Conservation (phyloP, 2,113 vertebrate species). For the Egretta garzetta region DNA sequence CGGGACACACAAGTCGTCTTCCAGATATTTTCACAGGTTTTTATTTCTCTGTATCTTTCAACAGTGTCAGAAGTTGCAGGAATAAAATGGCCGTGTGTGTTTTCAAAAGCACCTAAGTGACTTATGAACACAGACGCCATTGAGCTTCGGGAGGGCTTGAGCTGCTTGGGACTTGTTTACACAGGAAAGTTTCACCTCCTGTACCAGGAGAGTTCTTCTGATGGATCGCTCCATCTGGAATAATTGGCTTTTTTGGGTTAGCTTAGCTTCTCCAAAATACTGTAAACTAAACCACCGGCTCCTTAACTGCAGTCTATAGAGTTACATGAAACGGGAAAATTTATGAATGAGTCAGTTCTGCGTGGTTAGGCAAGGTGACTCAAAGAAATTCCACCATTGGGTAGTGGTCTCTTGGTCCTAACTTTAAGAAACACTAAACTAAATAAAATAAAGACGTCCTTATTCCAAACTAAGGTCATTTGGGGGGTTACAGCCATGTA, state of each 20-base stretch:
- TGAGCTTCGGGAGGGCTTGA: neutral
- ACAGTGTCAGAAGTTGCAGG: neutral
- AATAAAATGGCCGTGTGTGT: neutral
- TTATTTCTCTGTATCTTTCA: neutral
- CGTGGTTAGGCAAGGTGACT: constrained; percentile 13
- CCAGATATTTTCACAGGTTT: neutral
- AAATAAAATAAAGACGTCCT: constrained; percentile 27
- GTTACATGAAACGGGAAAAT: constrained; percentile 10
- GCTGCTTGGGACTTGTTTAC: neutral
- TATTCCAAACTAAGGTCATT: constrained; percentile 17
- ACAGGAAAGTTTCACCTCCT: neutral
- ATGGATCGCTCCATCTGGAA: neutral
- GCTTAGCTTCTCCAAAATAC: neutral
- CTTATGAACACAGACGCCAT: neutral
- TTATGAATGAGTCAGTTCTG: constrained; percentile 30
- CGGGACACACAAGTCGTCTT: neutral
- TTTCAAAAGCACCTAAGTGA: neutral
- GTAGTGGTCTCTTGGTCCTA: neutral
- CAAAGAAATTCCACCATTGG: neutral
- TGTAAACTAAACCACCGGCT: constrained; percentile 15
- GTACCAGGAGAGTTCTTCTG: neutral
- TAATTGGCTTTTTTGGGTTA: neutral
- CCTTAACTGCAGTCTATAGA: neutral
- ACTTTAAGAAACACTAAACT: neutral
- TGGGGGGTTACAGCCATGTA: neutral